Evolutionary conservation across 2,888 invertebrate species (phyloP), one percentile per base, ranked within the genome.

Genomic region (Acanthococcus lagerstroemiae): DNA sequence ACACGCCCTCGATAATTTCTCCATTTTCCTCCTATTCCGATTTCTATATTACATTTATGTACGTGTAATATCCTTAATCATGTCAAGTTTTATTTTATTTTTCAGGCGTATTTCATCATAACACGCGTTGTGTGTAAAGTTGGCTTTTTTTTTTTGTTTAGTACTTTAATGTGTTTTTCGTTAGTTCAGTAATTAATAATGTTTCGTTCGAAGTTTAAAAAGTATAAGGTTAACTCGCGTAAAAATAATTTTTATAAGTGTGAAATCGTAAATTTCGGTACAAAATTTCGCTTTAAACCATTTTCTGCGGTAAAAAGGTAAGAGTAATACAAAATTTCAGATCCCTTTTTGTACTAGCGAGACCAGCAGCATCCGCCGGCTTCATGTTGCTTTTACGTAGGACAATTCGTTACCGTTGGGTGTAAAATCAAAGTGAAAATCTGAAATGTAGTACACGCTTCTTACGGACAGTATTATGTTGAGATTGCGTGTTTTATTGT

Each of bases 91-190:
- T 63, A 37, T 52, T 63, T 63, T 63, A 63, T 63, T 63, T 63
- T 63, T 63, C 63, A 63, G 63, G 52, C 54, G 50, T 61, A 48
- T 48, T 61, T 61, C 61, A 61, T 61, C 61, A 61, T 61, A 63
- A 63, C 52, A 52, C 52, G 52, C 63, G 63, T 63, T 63, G 63
- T 63, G 63, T 52, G 27, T 52, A 54, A 63, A 45, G 37, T 30
- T 63, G 26, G 37, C 52, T 63, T 63, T 54, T 63, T 61, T 30
- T 25, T 21, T 50, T 44, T 52, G 37, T 63, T 63, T 52, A 19
- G 63, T 63, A 54, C n/a, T 52, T 52, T 19, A 63, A 52, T 17
- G 52, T 22, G 30, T 52, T 63, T 63, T 63, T n/a, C 24, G 50
- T 63, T 52, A 37, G 52, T 63, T 63, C 52, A 63, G 54, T 63